phyloP scores from a whole-genome alignment of 2,113 vertebrate species.

The Parotia lawesii region DNA sequence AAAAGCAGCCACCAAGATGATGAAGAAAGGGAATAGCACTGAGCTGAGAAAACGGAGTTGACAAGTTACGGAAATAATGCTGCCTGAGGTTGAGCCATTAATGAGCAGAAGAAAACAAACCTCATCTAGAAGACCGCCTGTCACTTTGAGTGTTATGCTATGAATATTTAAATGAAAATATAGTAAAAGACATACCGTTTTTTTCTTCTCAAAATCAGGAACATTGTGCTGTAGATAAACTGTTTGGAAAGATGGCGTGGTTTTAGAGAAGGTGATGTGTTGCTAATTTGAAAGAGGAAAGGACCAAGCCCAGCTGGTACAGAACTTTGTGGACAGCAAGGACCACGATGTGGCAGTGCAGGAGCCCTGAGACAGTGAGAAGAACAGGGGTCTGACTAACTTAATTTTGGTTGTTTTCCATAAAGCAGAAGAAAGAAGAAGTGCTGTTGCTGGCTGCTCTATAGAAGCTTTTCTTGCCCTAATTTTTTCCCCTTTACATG shows the following conservation, averaged over 20 bases:
- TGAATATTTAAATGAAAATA: slow-evolving; percentile 29
- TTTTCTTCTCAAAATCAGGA: neutral
- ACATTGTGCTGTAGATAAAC: neutral
- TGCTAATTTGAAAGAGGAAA: neutral
- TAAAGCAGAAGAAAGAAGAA: neutral
- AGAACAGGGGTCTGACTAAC: neutral
- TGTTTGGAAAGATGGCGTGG: neutral
- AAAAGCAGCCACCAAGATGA: slow-evolving; percentile 17
- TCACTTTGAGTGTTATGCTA: slow-evolving; percentile 13
- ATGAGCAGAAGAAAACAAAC: slow-evolving; percentile 32
- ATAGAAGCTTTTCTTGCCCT: neutral
- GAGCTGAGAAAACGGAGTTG: neutral
- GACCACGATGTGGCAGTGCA: fast-evolving
- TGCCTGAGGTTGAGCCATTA: slow-evolving; percentile 26
- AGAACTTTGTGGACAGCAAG: neutral
- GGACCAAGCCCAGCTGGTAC: neutral
- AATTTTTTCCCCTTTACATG: neutral
- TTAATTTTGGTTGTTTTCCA: neutral
- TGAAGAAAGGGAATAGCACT: neutral
- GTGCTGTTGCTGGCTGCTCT: neutral
- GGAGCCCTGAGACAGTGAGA: neutral
- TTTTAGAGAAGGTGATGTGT: neutral
- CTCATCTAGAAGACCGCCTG: neutral
- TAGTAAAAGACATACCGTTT: neutral
- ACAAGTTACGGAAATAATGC: slow-evolving; percentile 22